phyloP scores from a whole-genome alignment of 2,113 vertebrate genomes.

The Daphoenositta chrysoptera region DNA sequence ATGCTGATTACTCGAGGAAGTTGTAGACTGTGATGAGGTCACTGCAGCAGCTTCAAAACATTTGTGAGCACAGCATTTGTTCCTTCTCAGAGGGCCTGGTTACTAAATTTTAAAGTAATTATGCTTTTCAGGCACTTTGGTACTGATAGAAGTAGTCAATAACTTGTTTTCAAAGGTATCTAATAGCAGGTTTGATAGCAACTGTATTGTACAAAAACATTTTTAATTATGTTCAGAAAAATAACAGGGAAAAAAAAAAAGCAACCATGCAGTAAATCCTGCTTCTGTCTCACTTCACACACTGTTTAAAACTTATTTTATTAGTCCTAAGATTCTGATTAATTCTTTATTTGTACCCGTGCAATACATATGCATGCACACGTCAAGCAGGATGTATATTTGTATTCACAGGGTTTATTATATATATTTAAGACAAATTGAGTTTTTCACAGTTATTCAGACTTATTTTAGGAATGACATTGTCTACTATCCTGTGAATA shows the following conservation, averaged over 20 bases:
- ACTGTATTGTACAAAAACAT: neutral
- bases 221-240: neutral
- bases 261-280: neutral
- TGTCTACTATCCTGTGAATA: neutral
- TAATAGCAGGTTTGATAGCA: neutral
- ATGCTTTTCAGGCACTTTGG: neutral
- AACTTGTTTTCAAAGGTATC: neutral
- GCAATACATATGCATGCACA: neutral
- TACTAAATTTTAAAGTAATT: neutral
- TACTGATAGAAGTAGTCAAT: neutral
- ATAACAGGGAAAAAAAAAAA: neutral
- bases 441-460: neutral
- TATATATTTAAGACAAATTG: neutral
- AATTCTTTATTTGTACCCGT: neutral
- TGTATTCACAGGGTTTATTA: neutral
- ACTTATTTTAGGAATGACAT: neutral
- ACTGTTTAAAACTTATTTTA: neutral
- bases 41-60: neutral
- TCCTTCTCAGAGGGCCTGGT: neutral
- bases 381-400: neutral
- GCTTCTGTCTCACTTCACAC: neutral
- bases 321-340: neutral
- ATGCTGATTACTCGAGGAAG: fast-evolving
- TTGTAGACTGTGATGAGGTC: neutral
- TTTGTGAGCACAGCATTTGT: neutral